phyloP scores from a whole-genome alignment of 2,113 vertebrate species.

The Hirundichthys speculiger region DNA sequence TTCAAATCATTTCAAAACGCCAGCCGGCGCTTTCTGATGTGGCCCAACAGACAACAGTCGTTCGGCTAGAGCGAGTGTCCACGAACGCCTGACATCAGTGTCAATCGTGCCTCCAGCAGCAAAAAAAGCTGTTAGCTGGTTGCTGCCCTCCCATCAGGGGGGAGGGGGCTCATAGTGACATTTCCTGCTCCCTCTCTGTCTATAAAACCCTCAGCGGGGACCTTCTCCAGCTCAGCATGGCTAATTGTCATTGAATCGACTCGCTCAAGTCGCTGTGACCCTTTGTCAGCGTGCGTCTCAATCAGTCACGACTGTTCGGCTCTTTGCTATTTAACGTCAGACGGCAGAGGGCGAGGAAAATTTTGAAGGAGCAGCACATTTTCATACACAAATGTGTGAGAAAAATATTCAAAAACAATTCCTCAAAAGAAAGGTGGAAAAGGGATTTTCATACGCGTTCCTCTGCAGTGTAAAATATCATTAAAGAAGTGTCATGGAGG shows the following conservation, averaged over 20 bases:
- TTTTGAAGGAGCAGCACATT: too few species aligned
- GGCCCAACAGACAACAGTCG: not conserved
- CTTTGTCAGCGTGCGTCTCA: constrained; percentile 5
- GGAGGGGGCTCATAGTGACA: constrained; percentile 22
- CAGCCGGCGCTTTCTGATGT: constrained; percentile 7
- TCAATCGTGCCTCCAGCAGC: constrained; percentile 45
- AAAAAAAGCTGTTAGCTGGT: constrained; percentile 32
- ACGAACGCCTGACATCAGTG: constrained; percentile 48
- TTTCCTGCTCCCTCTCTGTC: not conserved
- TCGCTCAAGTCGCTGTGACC: constrained; percentile 30
- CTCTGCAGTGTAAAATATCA: too few species aligned
- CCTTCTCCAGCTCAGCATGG: not conserved
- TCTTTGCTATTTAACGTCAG: constrained; percentile 29
- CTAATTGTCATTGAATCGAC: constrained; percentile 55
- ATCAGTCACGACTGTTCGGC: not conserved
- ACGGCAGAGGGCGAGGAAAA: constrained; percentile 15
- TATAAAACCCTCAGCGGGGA: constrained; percentile 29
- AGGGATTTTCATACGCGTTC: too few species aligned
- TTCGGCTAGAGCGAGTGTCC: not conserved
- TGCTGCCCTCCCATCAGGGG: constrained; percentile 16
- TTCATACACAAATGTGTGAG: too few species aligned
- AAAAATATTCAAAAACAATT: too few species aligned
- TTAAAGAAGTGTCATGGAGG: too few species aligned
- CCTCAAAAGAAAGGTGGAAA: too few species aligned
- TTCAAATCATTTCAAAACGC: too few species aligned